phyloP scores from a whole-genome alignment of 1,140 invertebrate species.

The Aporrectodea caliginosa region DNA sequence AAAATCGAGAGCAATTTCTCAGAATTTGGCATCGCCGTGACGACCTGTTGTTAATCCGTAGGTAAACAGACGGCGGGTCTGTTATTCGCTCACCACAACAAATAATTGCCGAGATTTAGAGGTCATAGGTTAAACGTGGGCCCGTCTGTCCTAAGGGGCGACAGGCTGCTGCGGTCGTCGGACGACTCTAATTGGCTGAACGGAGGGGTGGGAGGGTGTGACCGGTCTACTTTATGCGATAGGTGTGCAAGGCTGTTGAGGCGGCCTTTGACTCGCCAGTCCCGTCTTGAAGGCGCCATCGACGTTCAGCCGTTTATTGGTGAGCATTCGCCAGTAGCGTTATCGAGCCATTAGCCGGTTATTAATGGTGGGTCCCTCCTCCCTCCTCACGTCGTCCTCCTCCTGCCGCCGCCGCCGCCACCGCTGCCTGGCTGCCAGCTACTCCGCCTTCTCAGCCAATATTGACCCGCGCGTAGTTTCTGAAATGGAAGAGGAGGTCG shows the following conservation, averaged over 20 bases:
- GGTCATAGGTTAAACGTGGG: no score
- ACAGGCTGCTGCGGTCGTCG: no score
- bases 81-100: no score
- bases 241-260: neutral
- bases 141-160: no score
- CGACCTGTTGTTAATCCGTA: no score
- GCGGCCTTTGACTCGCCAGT: neutral
- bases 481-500: no score
- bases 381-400: neutral
- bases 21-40: no score
- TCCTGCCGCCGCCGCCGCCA: neutral
- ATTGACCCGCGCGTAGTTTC: no score
- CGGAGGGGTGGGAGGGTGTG: neutral
- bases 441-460: neutral
- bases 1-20: no score
- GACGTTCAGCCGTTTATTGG: neutral
- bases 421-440: no score
- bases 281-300: neutral
- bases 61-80: no score
- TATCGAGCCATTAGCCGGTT: neutral
- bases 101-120: no score
- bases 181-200: neutral
- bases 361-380: neutral
- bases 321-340: neutral
- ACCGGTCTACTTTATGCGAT: neutral